Base-by-base conservation (phyloP, 2,888 invertebrate genomes). In the Mystacides longicornis region DNA sequence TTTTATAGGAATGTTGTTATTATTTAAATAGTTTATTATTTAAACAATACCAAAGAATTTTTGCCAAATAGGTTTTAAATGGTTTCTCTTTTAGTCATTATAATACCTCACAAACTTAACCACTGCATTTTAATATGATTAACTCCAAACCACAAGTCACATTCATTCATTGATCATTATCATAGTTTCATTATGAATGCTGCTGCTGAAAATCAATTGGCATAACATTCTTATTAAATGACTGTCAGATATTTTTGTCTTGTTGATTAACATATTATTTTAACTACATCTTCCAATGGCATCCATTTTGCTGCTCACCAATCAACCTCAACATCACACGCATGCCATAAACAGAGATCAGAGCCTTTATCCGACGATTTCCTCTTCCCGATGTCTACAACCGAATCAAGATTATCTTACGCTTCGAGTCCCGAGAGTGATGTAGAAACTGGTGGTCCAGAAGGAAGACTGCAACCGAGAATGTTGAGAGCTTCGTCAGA, bases 341-440 rank as follows among this genome's bases (percentile, higher is more conserved):
- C 23, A 54, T 51, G 45, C 58, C 49, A 58, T 55, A 62, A 76
- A 71, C 81, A 95, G 94, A 93, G 95, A 71, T 93, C 93, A 72
- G 94, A 96, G 77, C 91, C 93, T 72, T 82, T 96, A 72, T 93
- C 94, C 67, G 97, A 98, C 77, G 96, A 98, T 83, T 95, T 96
- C 85, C 86, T 97, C 70, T 97, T 97, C 82, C 96, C 96, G 70
- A 95, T 96, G 95, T 92, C 92, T 65, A 90, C 91, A 69, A 74
- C 74, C 63, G 77, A 77, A 69, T 86, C 93, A 71, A 87, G 94
- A 70, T 81, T 95, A 64, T 95, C 95, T 69, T 95, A 94, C 75
- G 94, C 94, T 63, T 94, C 94, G 69, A 93, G 93, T 70, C 94
- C 94, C 62, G 95, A 96, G 78, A 93, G 93, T 70, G 96, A 96